Evolutionary conservation across 2,888 invertebrate genomes (phyloP), one percentile per base, ranked within the genome.

Genomic region (Osedax fenrisi): DNA sequence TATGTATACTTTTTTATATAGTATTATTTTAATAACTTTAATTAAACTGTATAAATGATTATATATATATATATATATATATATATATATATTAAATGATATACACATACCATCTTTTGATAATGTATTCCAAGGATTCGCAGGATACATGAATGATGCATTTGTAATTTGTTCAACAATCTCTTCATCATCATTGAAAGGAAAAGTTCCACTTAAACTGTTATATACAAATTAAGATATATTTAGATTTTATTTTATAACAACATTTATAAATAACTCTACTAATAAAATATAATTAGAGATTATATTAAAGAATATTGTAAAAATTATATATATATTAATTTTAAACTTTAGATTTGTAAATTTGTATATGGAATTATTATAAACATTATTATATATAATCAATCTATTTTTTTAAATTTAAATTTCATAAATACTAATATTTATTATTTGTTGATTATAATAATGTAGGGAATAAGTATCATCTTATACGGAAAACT

Each of bases 141-240:
- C 92, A 10, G 98, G 98, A 87, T 97, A 98, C 98, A 98, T 98
- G 85, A 98, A 98, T 75, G 95, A 95, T 27, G 97, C 97, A 87
- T 98, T 98, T 86, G 97, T 95, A 79, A 98, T 98, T 87, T 98
- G 98, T 85, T 97, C 97, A 85, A 94, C 92, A 82, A 98, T 98
- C 85, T 98, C 98, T 86, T 98, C 97, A 85, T 98, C 97, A 86
- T 98, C 98, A 86, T 98, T 98, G 87, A 98, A 98, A 27, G 97
- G 97, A 86, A 98, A 98, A 0, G 97, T 98, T 77, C 97, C 98
- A 80, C 95, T 95, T 67, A 98, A 87, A 78, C 95, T 95, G 72
- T 2, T 75, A 76, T 10, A 41, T 41, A 17, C 17, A 5, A 59
- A 74, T 23, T 61, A 2, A 1, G 22, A 76, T 21, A n/a, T 73